Conservation (phyloP, 2,113 vertebrate genomes). For the Solea senegalensis region DNA sequence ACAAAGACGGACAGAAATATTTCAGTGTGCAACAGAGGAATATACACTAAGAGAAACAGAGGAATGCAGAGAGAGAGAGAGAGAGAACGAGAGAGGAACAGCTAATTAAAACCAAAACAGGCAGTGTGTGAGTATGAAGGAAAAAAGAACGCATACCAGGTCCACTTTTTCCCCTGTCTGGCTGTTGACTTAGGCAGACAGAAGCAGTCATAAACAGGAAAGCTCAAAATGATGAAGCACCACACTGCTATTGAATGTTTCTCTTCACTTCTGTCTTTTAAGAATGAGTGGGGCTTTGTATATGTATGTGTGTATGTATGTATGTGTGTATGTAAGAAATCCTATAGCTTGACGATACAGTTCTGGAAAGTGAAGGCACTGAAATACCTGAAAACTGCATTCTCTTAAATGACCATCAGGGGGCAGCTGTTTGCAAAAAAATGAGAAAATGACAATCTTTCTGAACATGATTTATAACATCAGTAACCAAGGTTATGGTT, state of each 20-base stretch:
- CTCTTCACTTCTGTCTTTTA: background rate
- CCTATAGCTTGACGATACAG: no score
- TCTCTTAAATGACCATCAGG: no score
- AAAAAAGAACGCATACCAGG: slow-evolving; percentile 56
- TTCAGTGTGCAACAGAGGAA: slow-evolving; percentile 14
- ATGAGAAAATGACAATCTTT: no score
- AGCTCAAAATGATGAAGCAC: slow-evolving; percentile 56
- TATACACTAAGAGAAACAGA: slow-evolving; percentile 13
- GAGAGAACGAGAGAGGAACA: slow-evolving; percentile 24
- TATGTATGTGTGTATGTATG: no score
- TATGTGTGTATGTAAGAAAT: no score
- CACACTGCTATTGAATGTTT: slow-evolving; percentile 27
- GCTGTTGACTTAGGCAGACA: slow-evolving; percentile 61
- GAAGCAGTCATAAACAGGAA: slow-evolving; percentile 70
- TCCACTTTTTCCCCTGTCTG: slow-evolving; percentile 54
- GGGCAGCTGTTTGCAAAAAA: no score
- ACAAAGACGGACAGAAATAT: slow-evolving; percentile 31
- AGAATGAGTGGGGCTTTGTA: background rate
- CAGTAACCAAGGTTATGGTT: no score
- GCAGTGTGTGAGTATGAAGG: slow-evolving; percentile 54
- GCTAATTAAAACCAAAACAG: slow-evolving; percentile 67
- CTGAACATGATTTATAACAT: no score
- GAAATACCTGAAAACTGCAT: no score
- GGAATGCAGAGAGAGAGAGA: background rate
- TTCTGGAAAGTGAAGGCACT: no score